Base-by-base conservation (phyloP, 2,113 vertebrate genomes). In the Sylvia atricapilla region DNA sequence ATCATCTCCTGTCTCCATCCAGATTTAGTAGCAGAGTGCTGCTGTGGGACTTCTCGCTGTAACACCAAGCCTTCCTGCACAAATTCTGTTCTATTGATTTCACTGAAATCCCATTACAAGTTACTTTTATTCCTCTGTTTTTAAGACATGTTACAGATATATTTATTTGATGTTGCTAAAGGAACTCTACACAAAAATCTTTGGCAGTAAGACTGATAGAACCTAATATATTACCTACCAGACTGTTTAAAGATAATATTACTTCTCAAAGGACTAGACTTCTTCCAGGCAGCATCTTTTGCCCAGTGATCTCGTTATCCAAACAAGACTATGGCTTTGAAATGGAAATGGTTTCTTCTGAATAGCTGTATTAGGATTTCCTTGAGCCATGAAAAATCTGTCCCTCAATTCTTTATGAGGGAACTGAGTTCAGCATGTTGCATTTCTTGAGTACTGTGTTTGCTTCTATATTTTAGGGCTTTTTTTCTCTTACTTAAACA, bases 281-380 rank as follows among this genome's bases (percentile, higher is more conserved):
- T 96, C 77, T 97, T 84, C 37, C 84, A 94, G 93, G 82, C 91
- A 89, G n/a, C 94, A 97, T 86, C 95, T 98, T 98, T 97, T 94
- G 85, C 95, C 83, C 89, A 95, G 76, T 24, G 44, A 97, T 93
- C 88, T 87, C 13, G 5, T 87, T 97, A 96, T 97, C 91, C 94
- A 98, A 98, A 98, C 96, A 98, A 90, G 66, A 23, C 50, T 37
- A 43, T 30, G 56, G 52, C 95, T 98, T 98, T 98, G 97, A 98
- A 98, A 97, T 98, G 95, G 95, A 98, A 98, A 97, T 97, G 28
- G 8, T 93, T 91, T 93, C 62, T 90, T 93, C 81, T 96, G 76
- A 95, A 92, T 39, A 96, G 43, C 83, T 1, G 0, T 84, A 46
- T 90, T 70, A 92, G 53, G 73, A 76, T 89, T 90, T 89, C 77